phyloP scores from a whole-genome alignment of 2,113 vertebrate species.

The Chaetura pelagica region DNA sequence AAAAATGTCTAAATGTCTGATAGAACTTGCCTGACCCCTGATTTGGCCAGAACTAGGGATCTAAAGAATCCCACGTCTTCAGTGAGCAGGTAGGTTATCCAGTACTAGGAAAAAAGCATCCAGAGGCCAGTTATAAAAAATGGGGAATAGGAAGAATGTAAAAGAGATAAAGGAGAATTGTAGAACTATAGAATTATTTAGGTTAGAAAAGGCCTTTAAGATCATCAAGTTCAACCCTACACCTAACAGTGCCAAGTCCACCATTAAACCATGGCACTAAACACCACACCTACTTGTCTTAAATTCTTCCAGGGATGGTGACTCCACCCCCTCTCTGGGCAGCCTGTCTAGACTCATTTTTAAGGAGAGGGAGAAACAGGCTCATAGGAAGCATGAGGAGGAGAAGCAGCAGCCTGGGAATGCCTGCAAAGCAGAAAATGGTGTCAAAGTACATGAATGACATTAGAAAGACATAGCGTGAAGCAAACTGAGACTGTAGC shows the following conservation, averaged over 20 bases:
- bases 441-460: background rate
- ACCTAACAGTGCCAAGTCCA: too few relatives aligned
- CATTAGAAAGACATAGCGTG: background rate
- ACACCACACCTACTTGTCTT: too few relatives aligned
- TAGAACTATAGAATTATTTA: too few relatives aligned
- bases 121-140: background rate
- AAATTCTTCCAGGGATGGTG: too few relatives aligned
- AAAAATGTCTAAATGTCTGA: background rate
- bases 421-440: background rate
- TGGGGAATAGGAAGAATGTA: background rate
- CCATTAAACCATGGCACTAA: too few relatives aligned
- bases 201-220: too few relatives aligned
- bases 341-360: too few relatives aligned
- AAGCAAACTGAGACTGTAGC: slow-evolving; percentile 43
- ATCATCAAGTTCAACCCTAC: too few relatives aligned
- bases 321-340: too few relatives aligned
- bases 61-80: background rate
- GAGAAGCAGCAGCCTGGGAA: background rate
- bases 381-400: background rate
- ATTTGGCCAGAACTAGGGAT: background rate
- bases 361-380: background rate
- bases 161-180: background rate
- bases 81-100: background rate
- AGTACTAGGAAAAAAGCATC: background rate
- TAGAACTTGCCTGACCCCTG: background rate